These are phyloP conservation scores for Theretra japonica DNA, from an alignment of 2,888 invertebrate species.

Conservation along the genomic window DNA sequence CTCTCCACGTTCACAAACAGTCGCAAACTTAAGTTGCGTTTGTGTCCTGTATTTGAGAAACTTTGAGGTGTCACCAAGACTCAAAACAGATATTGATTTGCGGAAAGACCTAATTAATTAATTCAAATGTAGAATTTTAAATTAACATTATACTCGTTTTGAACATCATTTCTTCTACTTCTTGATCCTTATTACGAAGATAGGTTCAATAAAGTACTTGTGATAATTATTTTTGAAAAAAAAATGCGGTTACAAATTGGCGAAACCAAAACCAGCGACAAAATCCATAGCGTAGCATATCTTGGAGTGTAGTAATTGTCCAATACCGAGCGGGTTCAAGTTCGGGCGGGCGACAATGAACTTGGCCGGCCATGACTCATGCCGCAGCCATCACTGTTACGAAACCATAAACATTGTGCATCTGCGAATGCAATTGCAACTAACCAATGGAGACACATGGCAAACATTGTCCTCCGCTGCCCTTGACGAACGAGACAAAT, in stretches of 20 bases:
- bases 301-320: conserved; percentile 54
- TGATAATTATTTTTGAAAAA: background rate
- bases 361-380: conserved; percentile 83
- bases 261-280: conserved; percentile 31
- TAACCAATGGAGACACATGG: conserved; percentile 48
- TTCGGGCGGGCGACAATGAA: conserved; percentile 83
- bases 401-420: conserved; percentile 79
- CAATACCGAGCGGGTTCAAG: conserved; percentile 75
- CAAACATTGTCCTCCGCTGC: conserved; percentile 53
- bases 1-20: too few relatives aligned
- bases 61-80: too few relatives aligned
- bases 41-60: too few relatives aligned
- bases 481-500: conserved; percentile 40
- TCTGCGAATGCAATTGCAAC: conserved; percentile 64
- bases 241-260: conserved; percentile 15
- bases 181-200: too few relatives aligned
- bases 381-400: conserved; percentile 73
- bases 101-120: too few relatives aligned
- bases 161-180: too few relatives aligned
- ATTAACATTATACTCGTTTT: too few relatives aligned
- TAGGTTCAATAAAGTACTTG: too few relatives aligned
- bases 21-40: too few relatives aligned
- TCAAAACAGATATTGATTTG: too few relatives aligned
- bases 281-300: conserved; percentile 52
- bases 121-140: too few relatives aligned